A percentile compares a stretch with the other conserved stretches of the same genome.
These are phyloP conservation scores for Petrolisthes cinctipes DNA, from an alignment of 2,888 invertebrate species.

Conservation along the genomic window DNA sequence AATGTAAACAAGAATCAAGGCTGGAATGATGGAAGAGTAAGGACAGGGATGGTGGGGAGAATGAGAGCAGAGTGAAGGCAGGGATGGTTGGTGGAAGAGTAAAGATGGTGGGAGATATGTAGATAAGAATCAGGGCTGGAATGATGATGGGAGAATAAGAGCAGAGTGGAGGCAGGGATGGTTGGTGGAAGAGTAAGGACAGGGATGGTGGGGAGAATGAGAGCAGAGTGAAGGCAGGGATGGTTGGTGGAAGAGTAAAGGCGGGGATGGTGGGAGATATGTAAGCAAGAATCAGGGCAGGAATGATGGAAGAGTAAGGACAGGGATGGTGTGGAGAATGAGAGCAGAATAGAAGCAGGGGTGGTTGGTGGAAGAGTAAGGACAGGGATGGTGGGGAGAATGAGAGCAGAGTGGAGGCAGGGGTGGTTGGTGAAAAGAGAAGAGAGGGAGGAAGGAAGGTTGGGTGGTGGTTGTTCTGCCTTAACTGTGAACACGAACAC, in stretches of 20 bases:
- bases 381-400: neutral
- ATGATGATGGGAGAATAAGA: neutral
- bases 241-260: too few species aligned
- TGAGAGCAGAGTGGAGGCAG: neutral
- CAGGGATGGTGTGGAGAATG: neutral
- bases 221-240: neutral
- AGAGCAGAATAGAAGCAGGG: neutral
- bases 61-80: neutral
- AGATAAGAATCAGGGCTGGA: neutral
- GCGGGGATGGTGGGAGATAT: neutral
- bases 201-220: neutral
- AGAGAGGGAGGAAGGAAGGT: neutral
- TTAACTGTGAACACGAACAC: too few species aligned
- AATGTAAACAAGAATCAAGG: too few species aligned
- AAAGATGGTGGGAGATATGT: too few species aligned
- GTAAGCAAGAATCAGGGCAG: too few species aligned
- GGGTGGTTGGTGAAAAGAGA: too few species aligned
- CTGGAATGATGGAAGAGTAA: too few species aligned
- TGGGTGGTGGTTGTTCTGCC: neutral
- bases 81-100: too few species aligned
- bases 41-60: neutral
- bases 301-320: neutral
- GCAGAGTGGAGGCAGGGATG: too few species aligned
- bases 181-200: neutral
- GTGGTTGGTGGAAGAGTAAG: neutral